Conservation (phyloP, 2,888 invertebrate genomes). For the Xiphydria camelus region DNA sequence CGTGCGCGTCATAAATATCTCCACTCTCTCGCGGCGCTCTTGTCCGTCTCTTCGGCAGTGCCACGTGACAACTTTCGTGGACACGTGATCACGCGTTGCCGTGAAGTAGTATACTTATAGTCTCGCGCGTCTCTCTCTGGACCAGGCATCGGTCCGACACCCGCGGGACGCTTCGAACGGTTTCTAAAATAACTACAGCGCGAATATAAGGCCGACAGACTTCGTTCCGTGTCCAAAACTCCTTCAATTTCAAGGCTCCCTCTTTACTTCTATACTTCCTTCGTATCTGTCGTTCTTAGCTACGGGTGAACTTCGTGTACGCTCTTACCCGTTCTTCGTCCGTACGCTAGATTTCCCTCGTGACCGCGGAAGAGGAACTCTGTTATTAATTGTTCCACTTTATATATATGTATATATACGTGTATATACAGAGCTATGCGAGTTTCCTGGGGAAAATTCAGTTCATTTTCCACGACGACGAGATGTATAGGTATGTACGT, state of each 20-base stretch:
- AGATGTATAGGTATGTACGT: too few relatives aligned
- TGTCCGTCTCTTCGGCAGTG: too few relatives aligned
- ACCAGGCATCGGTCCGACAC: too few relatives aligned
- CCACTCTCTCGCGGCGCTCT: too few relatives aligned
- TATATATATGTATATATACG: not conserved
- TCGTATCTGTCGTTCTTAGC: not conserved
- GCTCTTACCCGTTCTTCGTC: conserved; percentile 2
- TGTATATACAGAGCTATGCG: not conserved
- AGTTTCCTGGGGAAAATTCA: not conserved
- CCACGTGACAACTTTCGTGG: too few relatives aligned
- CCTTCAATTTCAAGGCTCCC: not conserved
- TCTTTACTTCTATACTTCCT: not conserved
- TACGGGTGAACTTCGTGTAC: conserved; percentile 8
- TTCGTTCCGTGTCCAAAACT: not conserved
- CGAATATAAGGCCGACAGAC: too few relatives aligned
- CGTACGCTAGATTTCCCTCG: conserved; percentile 14
- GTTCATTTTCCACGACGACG: not conserved
- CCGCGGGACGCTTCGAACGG: too few relatives aligned
- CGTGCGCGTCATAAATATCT: too few relatives aligned
- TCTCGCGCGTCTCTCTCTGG: too few relatives aligned
- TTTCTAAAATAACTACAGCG: too few relatives aligned
- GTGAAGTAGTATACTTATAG: too few relatives aligned
- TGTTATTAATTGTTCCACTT: conserved; percentile 5
- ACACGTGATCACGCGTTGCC: too few relatives aligned
- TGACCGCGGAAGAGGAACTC: conserved; percentile 6